Conservation (phyloP, 2,113 vertebrate species). For the Sphaerodactylus townsendi region DNA sequence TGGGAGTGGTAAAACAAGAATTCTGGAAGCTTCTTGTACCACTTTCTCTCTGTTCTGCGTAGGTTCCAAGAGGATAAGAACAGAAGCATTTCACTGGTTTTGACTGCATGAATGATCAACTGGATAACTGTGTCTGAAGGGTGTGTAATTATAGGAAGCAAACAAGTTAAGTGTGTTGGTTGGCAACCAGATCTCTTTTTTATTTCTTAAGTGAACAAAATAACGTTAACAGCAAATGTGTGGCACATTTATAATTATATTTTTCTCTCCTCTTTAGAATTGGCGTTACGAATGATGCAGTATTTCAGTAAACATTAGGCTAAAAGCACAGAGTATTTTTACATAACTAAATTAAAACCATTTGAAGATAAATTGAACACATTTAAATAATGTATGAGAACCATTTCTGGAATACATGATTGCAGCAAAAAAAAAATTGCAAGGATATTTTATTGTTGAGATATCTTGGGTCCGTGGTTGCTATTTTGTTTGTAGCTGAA, state of each 20-base stretch:
- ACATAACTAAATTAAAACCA: constrained; percentile 30
- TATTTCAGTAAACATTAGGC: constrained; percentile 35
- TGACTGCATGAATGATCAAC: constrained; percentile 34
- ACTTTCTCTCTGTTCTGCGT: neutral
- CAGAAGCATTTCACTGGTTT: constrained; percentile 39
- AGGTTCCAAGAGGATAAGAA: constrained; percentile 12
- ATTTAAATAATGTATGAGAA: neutral
- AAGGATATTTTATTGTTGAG: neutral
- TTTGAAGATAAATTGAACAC: constrained; percentile 18
- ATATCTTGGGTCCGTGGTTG: neutral
- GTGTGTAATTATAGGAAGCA: constrained; percentile 23
- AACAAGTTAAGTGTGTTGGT: constrained; percentile 28
- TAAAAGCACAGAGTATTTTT: constrained; percentile 8
- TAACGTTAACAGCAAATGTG: neutral
- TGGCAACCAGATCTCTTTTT: constrained; percentile 14
- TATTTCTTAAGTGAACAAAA: constrained; percentile 49
- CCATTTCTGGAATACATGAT: neutral
- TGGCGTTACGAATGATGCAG: neutral
- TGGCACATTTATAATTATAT: constrained; percentile 20
- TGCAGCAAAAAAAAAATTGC: neutral
- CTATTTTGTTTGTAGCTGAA: neutral
- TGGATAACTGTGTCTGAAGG: constrained; percentile 32
- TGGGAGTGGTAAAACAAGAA: neutral
- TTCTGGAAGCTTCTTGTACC: neutral
- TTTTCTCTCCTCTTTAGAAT: constrained; percentile 39